Percentiles rank a stretch among this genome's conserved stretches.
phyloP scores from a whole-genome alignment of 2,113 vertebrate species.

The Tamias sibiricus region DNA sequence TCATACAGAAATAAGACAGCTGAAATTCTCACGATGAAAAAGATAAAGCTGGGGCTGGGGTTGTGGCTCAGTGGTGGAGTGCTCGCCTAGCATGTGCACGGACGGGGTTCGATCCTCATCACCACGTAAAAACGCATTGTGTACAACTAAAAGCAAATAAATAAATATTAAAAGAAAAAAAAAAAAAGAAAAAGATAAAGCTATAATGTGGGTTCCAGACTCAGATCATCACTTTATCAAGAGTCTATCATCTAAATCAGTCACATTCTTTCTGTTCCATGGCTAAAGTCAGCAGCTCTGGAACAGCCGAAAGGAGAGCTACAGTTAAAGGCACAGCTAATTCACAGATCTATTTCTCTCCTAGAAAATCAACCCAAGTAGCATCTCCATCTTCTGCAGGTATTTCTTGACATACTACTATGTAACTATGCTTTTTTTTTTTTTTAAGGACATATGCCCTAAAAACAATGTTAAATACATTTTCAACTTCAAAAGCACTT shows the following conservation, averaged over 20 bases:
- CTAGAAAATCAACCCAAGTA: neutral
- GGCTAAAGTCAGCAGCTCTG: neutral
- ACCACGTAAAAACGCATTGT: too few relatives aligned
- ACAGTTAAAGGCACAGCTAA: neutral
- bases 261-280: neutral
- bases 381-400: neutral
- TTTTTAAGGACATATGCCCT: neutral
- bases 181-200: conserved; percentile 50
- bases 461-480: conserved; percentile 28
- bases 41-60: too few relatives aligned
- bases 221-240: neutral
- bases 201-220: neutral
- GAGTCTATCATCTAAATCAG: neutral
- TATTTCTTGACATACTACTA: neutral
- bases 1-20: conserved; percentile 43
- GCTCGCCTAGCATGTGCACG: too few relatives aligned
- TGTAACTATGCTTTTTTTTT: neutral
- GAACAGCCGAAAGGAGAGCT: neutral
- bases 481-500: conserved; percentile 50
- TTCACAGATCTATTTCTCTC: neutral
- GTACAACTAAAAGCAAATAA: too few relatives aligned
- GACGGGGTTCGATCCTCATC: too few relatives aligned
- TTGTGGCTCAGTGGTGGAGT: too few relatives aligned
- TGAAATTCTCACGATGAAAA: conserved; percentile 39
- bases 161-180: too few relatives aligned